Conservation (phyloP, 2,113 vertebrate species). For the Delphinus delphis region DNA sequence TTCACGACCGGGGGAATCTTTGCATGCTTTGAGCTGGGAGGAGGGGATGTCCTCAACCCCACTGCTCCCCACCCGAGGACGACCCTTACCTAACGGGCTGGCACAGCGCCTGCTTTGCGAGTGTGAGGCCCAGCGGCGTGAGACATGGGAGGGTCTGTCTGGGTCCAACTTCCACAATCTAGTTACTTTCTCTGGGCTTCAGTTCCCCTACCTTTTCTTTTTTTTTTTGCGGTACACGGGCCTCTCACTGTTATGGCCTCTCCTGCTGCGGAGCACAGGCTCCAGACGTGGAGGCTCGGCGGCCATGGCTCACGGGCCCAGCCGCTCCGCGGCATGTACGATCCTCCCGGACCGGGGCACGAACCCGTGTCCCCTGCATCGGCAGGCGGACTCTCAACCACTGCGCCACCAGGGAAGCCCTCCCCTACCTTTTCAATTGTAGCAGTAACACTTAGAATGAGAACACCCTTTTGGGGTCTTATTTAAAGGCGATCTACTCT, state of each 20-base stretch:
- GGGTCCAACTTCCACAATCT: not conserved
- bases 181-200: not conserved
- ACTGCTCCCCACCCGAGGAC: not conserved
- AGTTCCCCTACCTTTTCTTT: not conserved
- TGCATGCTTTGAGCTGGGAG: not conserved
- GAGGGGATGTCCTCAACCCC: not conserved
- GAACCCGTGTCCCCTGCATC: no score
- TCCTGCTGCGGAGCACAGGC: no score
- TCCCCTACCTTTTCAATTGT: not conserved
- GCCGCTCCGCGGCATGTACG: no score
- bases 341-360: no score
- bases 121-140: rapidly evolving
- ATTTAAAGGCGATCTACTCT: not conserved
- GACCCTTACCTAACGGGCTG: rapidly evolving
- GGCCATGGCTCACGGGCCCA: no score
- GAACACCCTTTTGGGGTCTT: not conserved
- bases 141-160: not conserved
- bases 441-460: not conserved
- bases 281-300: no score
- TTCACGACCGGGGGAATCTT: not conserved
- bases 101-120: not conserved
- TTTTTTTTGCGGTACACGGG: no score
- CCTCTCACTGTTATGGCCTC: no score
- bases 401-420: no score
- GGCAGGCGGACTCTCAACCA: no score